These are phyloP conservation scores for Leucosticte australis DNA, from an alignment of 2,113 vertebrate genomes.

Conservation along the genomic window DNA sequence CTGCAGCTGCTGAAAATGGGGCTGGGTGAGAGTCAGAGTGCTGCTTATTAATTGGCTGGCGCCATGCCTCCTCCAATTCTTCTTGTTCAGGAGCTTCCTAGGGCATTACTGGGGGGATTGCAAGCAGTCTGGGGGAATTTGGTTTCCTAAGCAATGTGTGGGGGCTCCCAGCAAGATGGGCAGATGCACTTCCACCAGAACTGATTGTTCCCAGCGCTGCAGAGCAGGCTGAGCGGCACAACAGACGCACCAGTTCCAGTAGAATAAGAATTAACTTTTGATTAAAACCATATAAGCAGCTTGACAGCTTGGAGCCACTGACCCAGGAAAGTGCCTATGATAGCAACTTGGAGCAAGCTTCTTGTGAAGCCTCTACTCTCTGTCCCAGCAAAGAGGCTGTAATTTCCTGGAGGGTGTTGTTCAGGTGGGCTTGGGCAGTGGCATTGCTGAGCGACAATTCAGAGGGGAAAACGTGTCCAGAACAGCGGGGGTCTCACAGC, in stretches of 20 bases:
- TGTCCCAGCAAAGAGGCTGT: background rate
- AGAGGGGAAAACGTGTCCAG: background rate
- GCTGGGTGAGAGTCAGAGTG: background rate
- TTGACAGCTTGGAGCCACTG: constrained; percentile 23
- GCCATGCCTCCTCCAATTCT: background rate
- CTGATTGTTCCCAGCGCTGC: background rate
- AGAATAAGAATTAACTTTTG: constrained; percentile 39
- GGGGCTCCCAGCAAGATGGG: background rate
- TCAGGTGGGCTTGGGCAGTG: background rate
- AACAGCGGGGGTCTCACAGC: background rate
- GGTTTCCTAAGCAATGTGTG: background rate
- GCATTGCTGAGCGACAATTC: background rate
- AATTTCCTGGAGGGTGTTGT: accelerated
- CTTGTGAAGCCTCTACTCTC: background rate
- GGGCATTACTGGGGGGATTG: background rate
- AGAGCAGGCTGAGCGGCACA: background rate
- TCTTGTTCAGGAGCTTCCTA: background rate
- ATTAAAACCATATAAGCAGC: constrained; percentile 18
- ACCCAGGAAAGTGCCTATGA: background rate
- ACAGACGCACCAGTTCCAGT: background rate
- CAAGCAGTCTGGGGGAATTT: background rate
- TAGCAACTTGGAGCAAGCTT: background rate
- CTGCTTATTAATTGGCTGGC: constrained; percentile 11
- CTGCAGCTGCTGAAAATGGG: constrained; percentile 18
- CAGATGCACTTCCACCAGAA: background rate